A percentile compares a stretch with the other conserved stretches of the same genome.
These are phyloP conservation scores for Chelidonichthys spinosus DNA, from an alignment of 2,797 vertebrate species.

Conservation along the genomic window DNA sequence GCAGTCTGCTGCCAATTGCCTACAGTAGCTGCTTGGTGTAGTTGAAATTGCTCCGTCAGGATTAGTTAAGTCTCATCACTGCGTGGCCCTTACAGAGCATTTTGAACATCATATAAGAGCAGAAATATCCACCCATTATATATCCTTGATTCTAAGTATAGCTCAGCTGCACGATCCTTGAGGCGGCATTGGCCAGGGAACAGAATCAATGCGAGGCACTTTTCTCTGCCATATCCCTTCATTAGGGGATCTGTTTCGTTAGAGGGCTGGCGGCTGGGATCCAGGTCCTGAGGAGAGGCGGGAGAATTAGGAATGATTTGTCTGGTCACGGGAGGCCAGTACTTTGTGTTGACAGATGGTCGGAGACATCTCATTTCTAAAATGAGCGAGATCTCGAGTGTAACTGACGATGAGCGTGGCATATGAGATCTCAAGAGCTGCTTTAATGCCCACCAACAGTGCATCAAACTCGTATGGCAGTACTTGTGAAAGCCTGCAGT, in stretches of 20 bases:
- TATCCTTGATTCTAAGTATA: conserved; percentile 58
- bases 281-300: conserved; percentile 60
- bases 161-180: conserved; percentile 62
- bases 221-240: conserved; percentile 70
- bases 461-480: conserved; percentile 36
- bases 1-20: conserved; percentile 51
- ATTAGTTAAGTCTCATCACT: conserved; percentile 48
- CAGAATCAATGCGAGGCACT: conserved; percentile 68
- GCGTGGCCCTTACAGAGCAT: conserved; percentile 20
- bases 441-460: conserved; percentile 55
- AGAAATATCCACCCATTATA: conserved; percentile 28
- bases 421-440: conserved; percentile 54
- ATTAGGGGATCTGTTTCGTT: conserved; percentile 66
- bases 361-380: conserved; percentile 78
- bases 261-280: conserved; percentile 42
- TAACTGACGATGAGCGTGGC: conserved; percentile 52
- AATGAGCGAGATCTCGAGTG: conserved; percentile 56
- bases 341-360: conserved; percentile 78
- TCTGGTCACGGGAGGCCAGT: conserved; percentile 66
- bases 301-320: conserved; percentile 74
- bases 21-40: conserved; percentile 28
- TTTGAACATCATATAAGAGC: conserved; percentile 35
- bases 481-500: conserved; percentile 36
- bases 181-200: conserved; percentile 62
- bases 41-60: conserved; percentile 47